These are phyloP conservation scores for Scleropages formosus DNA, from an alignment of 2,797 vertebrate species.

Conservation along the genomic window DNA sequence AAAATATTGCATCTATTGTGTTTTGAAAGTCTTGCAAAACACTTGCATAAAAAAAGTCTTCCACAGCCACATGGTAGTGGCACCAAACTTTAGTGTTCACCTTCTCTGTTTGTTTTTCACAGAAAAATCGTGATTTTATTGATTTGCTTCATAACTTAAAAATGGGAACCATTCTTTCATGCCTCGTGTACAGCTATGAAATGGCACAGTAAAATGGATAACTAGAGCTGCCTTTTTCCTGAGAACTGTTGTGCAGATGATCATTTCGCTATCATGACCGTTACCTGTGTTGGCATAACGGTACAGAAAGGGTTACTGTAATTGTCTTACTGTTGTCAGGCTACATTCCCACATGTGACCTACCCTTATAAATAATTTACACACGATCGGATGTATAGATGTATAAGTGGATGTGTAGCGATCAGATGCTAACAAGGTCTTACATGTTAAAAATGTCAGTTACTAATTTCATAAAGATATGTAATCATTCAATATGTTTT, in stretches of 20 bases:
- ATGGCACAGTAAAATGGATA: constrained; percentile 9
- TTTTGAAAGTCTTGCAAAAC: not conserved
- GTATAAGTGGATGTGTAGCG: not conserved
- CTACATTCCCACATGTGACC: not conserved
- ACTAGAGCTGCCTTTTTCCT: not conserved
- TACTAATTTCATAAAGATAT: not conserved
- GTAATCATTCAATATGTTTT: too few relatives aligned
- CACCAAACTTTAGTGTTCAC: not conserved
- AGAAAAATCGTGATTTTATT: not conserved
- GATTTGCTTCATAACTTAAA: constrained; percentile 13
- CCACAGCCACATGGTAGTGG: constrained; percentile 14
- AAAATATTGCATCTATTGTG: not conserved
- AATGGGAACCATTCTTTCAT: constrained; percentile 7
- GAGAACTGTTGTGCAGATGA: not conserved
- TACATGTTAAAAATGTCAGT: not conserved
- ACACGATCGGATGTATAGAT: not conserved
- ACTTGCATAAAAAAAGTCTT: constrained; percentile 5
- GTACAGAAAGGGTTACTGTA: not conserved
- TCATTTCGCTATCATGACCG: not conserved
- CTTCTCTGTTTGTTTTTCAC: not conserved
- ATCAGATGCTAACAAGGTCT: not conserved
- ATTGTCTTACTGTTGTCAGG: not conserved
- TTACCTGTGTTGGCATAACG: not conserved
- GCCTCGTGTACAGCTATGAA: constrained; percentile 5
- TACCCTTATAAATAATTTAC: not conserved